These are phyloP conservation scores for Oophaga pumilio DNA, from an alignment of 2,113 vertebrate species.

Conservation along the genomic window DNA sequence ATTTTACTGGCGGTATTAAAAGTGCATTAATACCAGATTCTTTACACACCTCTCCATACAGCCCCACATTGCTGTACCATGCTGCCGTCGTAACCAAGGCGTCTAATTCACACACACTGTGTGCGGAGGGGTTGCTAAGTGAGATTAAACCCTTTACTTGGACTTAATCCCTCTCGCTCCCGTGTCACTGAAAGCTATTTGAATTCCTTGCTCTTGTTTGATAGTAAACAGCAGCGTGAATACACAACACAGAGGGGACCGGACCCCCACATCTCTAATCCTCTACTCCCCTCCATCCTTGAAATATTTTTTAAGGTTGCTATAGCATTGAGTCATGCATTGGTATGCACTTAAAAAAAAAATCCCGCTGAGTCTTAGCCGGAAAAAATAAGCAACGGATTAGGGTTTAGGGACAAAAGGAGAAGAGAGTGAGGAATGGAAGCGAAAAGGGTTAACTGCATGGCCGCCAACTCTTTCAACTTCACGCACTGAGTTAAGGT, in stretches of 20 bases:
- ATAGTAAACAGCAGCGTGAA: conserved; percentile 58
- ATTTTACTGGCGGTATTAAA: neutral
- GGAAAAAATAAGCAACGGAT: conserved; percentile 55
- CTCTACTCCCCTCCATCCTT: conserved; percentile 27
- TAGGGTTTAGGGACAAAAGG: conserved; percentile 34
- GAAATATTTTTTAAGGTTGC: conserved; percentile 59
- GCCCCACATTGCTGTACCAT: neutral
- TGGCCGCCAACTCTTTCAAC: conserved; percentile 9
- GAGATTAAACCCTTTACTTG: conserved; percentile 56
- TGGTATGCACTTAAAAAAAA: conserved; percentile 53
- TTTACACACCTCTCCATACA: conserved; percentile 2
- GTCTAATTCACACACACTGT: conserved; percentile 27
- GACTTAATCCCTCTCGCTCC: conserved; percentile 49
- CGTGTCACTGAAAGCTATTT: conserved; percentile 50
- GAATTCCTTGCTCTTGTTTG: conserved; percentile 56
- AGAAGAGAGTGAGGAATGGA: neutral
- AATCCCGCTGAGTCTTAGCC: conserved; percentile 47
- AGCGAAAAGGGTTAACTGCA: conserved; percentile 40
- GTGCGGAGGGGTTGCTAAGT: conserved; percentile 53
- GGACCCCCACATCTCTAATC: conserved; percentile 52
- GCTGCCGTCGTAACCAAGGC: conserved; percentile 28
- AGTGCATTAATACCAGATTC: neutral
- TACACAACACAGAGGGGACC: conserved; percentile 46
- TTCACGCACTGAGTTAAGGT: conserved; percentile 4
- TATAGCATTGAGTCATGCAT: conserved; percentile 51